phyloP scores from a whole-genome alignment of 2,888 invertebrate species.

The Rhagonycha fulva region DNA sequence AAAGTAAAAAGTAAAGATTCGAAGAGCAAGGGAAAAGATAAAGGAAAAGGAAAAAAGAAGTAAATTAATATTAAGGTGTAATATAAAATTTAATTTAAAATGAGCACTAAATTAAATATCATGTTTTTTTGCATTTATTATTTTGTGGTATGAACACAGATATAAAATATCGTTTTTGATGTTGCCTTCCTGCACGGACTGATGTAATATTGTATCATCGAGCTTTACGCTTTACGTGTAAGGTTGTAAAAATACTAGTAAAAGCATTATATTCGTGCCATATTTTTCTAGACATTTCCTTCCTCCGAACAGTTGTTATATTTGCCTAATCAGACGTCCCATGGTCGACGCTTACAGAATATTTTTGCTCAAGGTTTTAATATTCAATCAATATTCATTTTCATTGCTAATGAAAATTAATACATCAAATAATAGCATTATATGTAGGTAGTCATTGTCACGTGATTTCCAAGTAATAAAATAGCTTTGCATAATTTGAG shows the following conservation, averaged over 20 bases:
- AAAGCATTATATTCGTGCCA: not conserved
- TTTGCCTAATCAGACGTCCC: not conserved
- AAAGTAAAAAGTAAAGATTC: not conserved
- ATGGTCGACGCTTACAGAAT: not conserved
- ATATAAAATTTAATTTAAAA: not conserved
- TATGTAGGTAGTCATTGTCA: not conserved
- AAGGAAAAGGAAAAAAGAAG: not conserved
- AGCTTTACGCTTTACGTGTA: not conserved
- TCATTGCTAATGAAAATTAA: not conserved
- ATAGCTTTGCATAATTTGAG: constrained; percentile 2
- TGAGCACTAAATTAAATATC: not conserved
- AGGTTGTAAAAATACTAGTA: not conserved
- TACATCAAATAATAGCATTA: not conserved
- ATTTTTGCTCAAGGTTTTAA: not conserved
- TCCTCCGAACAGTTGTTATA: not conserved
- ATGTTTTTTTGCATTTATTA: not conserved
- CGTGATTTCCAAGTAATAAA: not conserved
- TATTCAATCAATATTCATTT: not conserved
- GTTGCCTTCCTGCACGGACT: not conserved
- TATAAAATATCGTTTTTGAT: not conserved
- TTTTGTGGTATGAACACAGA: not conserved
- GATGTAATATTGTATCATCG: not conserved
- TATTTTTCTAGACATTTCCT: not conserved
- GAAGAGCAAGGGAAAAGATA: not conserved
- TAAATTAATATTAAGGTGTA: not conserved